Conservation (phyloP, 2,797 vertebrate species). For the Paramormyrops hopkinsi region DNA sequence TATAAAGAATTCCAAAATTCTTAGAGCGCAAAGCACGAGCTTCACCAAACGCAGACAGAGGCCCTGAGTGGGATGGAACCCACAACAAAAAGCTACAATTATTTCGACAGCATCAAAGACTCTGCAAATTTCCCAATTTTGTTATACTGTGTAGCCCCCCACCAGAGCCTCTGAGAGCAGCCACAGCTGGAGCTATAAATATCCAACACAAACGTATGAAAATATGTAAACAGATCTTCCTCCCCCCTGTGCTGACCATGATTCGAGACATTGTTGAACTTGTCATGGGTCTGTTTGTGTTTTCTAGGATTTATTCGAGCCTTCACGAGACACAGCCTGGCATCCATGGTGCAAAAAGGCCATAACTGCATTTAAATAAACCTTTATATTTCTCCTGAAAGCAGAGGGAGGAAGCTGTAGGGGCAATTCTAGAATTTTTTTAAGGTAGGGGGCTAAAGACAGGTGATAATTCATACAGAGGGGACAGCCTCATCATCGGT, state of each 20-base stretch:
- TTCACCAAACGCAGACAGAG: not conserved
- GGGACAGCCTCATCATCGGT: not conserved
- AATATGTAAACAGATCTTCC: slow-evolving; percentile 5
- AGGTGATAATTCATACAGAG: not conserved
- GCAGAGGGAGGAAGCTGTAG: not conserved
- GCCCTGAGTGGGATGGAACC: not conserved
- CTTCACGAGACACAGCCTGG: not conserved
- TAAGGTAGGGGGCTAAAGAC: not conserved
- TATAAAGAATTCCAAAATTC: not conserved
- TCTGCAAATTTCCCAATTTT: not conserved
- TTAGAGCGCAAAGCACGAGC: not conserved
- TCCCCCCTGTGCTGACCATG: not conserved
- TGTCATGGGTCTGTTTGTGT: not conserved
- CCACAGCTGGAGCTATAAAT: not conserved
- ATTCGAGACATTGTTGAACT: not conserved
- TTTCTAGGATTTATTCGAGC: not conserved
- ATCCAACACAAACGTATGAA: not conserved
- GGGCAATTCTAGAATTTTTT: not conserved
- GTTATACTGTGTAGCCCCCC: not conserved
- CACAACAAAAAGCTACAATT: not conserved
- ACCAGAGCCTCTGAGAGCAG: not conserved
- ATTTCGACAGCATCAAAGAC: not conserved
- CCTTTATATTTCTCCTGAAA: not conserved
- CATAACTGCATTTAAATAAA: not conserved
- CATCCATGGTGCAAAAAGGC: not conserved